Conservation (phyloP, 1,140 invertebrate species). For the Lepidurus apus region DNA sequence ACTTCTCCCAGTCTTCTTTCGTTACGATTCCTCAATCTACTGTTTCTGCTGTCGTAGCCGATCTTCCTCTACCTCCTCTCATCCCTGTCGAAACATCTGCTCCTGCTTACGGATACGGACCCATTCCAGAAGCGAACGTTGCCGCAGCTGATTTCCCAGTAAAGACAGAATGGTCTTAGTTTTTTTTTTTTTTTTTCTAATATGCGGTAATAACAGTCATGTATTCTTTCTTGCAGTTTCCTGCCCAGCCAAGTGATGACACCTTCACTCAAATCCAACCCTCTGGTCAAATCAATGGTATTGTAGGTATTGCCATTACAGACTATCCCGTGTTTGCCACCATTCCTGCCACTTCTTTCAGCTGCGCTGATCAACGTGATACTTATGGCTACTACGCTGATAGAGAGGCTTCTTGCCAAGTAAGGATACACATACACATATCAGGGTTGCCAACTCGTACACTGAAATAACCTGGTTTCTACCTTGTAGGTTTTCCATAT, state of each 20-base stretch:
- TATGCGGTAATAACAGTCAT: not conserved
- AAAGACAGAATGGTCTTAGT: not conserved
- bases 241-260: not conserved
- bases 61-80: not conserved
- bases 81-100: not conserved
- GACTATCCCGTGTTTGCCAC: constrained; percentile 42
- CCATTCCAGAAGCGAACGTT: not conserved
- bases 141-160: not conserved
- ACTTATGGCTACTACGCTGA: constrained; percentile 34
- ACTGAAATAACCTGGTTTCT: constrained; percentile 23
- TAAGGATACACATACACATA: constrained; percentile 25
- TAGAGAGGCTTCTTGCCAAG: constrained; percentile 31
- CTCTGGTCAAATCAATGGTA: not conserved
- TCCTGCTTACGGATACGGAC: not conserved
- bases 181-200: not conserved
- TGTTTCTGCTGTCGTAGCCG: not conserved
- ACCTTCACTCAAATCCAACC: not conserved
- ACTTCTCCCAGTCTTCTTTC: not conserved
- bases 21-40: not conserved
- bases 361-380: constrained; percentile 35
- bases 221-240: not conserved
- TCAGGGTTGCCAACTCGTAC: not conserved
- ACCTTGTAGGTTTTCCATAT: constrained; percentile 44
- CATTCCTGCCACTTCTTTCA: constrained; percentile 43
- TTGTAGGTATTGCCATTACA: constrained; percentile 36